Conservation (phyloP, 2,888 invertebrate species). For the Brachyptera putata region DNA sequence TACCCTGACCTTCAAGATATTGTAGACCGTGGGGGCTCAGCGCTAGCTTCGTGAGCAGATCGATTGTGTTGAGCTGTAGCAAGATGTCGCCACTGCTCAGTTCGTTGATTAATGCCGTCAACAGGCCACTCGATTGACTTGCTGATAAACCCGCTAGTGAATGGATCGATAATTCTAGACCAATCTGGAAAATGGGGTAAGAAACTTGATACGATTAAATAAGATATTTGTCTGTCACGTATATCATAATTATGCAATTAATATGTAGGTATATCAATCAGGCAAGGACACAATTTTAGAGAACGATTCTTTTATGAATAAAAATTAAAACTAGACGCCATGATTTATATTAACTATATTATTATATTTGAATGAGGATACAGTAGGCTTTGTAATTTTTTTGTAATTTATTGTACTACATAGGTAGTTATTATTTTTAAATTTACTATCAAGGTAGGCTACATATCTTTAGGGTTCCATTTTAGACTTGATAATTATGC, state of each 20-base stretch:
- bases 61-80: conserved; percentile 73
- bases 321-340: too few species aligned
- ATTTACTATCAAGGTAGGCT: too few species aligned
- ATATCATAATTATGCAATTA: background rate
- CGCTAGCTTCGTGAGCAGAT: conserved; percentile 69
- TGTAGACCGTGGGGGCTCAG: conserved; percentile 65
- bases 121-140: conserved; percentile 57
- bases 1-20: conserved; percentile 64
- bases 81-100: conserved; percentile 68
- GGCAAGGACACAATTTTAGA: too few species aligned
- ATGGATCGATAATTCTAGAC: conserved; percentile 58
- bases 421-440: too few species aligned
- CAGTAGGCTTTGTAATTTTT: too few species aligned
- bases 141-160: conserved; percentile 57
- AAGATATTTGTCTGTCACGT: background rate
- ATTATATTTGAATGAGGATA: too few species aligned
- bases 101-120: conserved; percentile 63
- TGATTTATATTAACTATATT: too few species aligned
- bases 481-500: too few species aligned
- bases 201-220: conserved; percentile 12
- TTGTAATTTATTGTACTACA: too few species aligned
- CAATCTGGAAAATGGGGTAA: conserved; percentile 58
- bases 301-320: too few species aligned
- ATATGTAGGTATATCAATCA: background rate
- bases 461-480: too few species aligned